A percentile compares a stretch with the other conserved stretches of the same genome.
phyloP scores from a whole-genome alignment of 2,888 invertebrate genomes.

The Cabera pusaria region DNA sequence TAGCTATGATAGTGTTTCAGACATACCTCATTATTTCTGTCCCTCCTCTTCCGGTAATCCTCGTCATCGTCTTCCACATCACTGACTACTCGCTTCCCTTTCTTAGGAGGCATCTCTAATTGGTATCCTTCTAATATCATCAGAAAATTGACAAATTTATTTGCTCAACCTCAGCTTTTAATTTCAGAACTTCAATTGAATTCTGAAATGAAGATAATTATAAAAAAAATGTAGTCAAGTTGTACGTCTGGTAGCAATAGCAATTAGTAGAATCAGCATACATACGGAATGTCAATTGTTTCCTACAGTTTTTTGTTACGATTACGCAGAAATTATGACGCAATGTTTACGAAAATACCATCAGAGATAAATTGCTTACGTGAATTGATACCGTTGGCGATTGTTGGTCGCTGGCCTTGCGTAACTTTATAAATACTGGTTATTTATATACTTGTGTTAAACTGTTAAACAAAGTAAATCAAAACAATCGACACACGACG shows the following conservation, averaged over 20 bases:
- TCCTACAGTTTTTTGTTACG: slow-evolving; percentile 14
- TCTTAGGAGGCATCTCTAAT: slow-evolving; percentile 67
- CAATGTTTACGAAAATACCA: slow-evolving; percentile 30
- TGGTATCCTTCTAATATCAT: slow-evolving; percentile 67
- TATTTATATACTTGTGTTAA: too few species aligned
- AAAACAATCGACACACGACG: too few species aligned
- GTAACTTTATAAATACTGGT: too few species aligned
- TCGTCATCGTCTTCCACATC: slow-evolving; percentile 88
- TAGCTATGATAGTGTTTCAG: background rate
- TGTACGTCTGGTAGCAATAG: background rate
- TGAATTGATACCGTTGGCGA: too few species aligned
- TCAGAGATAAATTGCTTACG: too few species aligned
- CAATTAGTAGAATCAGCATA: too few species aligned
- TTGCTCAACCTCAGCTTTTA: slow-evolving; percentile 25
- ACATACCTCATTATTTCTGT: slow-evolving; percentile 89
- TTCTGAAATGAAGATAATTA: slow-evolving; percentile 1
- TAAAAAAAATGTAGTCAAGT: background rate
- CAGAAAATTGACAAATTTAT: slow-evolving; percentile 42
- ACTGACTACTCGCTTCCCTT: slow-evolving; percentile 70
- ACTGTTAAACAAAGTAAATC: too few species aligned
- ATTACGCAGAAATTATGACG: slow-evolving; percentile 33
- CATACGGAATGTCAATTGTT: too few species aligned
- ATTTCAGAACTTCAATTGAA: slow-evolving; percentile 14
- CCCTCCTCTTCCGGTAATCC: slow-evolving; percentile 88
- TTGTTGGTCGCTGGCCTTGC: too few species aligned